These are phyloP conservation scores for Acrocephalus arundinaceus DNA, from an alignment of 2,113 vertebrate genomes.

Conservation along the genomic window DNA sequence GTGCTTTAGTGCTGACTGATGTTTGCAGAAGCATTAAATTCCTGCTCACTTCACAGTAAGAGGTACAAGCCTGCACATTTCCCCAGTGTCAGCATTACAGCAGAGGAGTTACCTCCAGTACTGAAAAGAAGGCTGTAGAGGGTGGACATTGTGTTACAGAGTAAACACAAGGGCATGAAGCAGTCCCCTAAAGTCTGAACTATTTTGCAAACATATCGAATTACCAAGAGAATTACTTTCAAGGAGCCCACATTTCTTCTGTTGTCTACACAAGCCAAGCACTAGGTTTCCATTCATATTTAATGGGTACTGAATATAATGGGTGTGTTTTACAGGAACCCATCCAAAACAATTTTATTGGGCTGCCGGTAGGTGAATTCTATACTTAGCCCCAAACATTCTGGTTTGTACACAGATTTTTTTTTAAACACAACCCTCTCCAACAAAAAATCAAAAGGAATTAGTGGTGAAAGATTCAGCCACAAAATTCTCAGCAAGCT, in stretches of 20 bases:
- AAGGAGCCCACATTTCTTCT: neutral
- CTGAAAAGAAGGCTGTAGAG: neutral
- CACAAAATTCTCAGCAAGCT: conserved; percentile 37
- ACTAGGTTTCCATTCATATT: neutral
- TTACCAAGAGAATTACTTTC: neutral
- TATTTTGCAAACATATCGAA: neutral
- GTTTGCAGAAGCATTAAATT: conserved; percentile 38
- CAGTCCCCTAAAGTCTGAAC: neutral
- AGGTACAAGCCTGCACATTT: conserved; percentile 5
- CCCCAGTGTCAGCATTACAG: neutral
- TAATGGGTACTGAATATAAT: neutral
- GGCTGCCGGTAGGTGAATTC: neutral
- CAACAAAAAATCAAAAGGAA: neutral
- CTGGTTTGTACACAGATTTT: neutral
- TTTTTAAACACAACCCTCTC: neutral
- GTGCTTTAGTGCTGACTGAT: conserved; percentile 8
- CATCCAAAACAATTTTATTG: neutral
- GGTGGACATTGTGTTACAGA: neutral
- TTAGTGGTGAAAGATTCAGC: conserved; percentile 33
- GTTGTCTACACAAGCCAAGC: neutral
- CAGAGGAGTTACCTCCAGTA: neutral
- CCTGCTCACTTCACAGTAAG: neutral
- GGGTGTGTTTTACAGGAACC: neutral
- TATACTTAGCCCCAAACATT: conserved; percentile 14
- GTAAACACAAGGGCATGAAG: neutral